phyloP scores from a whole-genome alignment of 2,113 vertebrate genomes.

The Tichodroma muraria region DNA sequence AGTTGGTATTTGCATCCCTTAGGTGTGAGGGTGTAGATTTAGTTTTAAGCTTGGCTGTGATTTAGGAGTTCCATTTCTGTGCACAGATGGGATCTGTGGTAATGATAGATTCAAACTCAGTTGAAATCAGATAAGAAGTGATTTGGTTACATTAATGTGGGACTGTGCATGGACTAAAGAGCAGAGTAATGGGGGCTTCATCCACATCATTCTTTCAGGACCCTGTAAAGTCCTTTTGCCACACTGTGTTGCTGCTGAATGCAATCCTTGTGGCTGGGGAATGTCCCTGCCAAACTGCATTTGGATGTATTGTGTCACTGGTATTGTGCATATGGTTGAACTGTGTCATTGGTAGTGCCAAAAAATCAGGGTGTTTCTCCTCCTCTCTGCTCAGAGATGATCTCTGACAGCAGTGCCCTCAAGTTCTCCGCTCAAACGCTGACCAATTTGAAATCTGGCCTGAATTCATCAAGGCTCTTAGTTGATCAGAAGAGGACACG shows the following conservation, averaged over 20 bases:
- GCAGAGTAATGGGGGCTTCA: background rate
- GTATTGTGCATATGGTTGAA: too few relatives aligned
- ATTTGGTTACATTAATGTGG: background rate
- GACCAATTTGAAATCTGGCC: background rate
- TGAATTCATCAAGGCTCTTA: background rate
- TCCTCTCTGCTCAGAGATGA: background rate
- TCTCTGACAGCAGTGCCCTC: background rate
- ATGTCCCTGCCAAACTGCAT: background rate
- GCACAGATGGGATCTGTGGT: too few relatives aligned
- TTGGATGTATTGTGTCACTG: background rate
- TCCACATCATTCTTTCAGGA: background rate
- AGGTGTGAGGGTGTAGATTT: background rate
- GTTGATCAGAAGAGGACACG: background rate
- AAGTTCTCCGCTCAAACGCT: background rate
- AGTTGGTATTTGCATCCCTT: background rate
- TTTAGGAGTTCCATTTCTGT: background rate
- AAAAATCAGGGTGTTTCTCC: background rate
- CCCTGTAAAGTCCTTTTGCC: background rate
- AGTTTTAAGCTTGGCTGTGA: background rate
- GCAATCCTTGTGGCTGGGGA: background rate
- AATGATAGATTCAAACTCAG: accelerated
- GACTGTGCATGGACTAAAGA: accelerated
- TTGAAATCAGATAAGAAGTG: background rate
- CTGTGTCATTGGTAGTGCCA: background rate
- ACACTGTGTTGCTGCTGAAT: background rate